Evolutionary conservation across 2,113 vertebrate genomes (phyloP).

Genomic region (Paradisaea rubra): DNA sequence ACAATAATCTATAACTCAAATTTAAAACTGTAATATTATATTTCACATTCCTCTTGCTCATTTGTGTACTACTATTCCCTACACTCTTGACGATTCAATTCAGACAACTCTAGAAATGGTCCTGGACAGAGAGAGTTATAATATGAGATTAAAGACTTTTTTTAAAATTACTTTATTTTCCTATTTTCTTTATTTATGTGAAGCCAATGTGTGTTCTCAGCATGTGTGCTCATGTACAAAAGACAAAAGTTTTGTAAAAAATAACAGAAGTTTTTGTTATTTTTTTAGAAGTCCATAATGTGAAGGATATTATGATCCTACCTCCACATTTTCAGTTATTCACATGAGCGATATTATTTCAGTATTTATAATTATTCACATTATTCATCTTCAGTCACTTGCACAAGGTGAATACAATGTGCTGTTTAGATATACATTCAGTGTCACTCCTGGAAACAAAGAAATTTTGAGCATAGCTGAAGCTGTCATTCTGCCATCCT

Average conservation of each 20-base stretch:
- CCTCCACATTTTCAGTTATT: neutral
- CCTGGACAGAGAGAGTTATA: neutral
- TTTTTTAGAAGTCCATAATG: neutral
- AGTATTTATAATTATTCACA: neutral
- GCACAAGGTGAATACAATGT: neutral
- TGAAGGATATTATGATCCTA: neutral
- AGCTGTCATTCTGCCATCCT: constrained; percentile 2
- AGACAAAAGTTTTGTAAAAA: neutral
- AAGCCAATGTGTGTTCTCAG: neutral
- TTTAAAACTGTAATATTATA: neutral
- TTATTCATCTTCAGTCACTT: neutral
- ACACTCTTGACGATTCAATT: neutral
- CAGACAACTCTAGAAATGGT: neutral
- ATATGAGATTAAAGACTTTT: neutral
- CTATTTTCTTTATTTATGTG: neutral
- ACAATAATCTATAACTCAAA: neutral
- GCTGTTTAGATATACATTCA: neutral
- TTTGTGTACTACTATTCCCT: neutral
- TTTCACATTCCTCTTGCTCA: neutral
- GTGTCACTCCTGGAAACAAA: neutral
- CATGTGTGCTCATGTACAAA: neutral
- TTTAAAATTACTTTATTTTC: neutral
- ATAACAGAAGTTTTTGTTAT: neutral
- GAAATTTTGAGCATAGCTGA: neutral
- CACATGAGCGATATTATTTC: neutral